A percentile compares a stretch with the other conserved stretches of the same genome.
Evolutionary conservation across 2,888 invertebrate genomes (phyloP).

Genomic region (Stenodema calcarata): DNA sequence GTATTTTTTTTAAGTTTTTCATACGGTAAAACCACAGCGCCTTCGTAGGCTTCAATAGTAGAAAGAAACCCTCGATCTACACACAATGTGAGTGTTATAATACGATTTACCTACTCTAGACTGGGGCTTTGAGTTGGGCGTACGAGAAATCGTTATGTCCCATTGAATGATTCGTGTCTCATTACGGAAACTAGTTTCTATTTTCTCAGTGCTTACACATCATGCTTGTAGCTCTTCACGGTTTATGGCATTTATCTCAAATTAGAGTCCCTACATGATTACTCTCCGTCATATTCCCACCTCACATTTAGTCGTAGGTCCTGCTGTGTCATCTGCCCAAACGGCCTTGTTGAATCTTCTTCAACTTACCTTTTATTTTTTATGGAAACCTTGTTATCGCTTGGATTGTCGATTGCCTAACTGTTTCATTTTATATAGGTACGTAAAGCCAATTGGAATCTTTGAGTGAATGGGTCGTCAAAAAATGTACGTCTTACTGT

Average conservation of each 20-base stretch:
- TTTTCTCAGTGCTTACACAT: neutral
- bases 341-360: constrained; percentile 18
- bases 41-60: neutral
- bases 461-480: too few relatives aligned
- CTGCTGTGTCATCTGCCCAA: constrained; percentile 5
- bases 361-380: neutral
- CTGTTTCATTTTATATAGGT: too few relatives aligned
- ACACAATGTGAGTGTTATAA: neutral
- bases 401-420: too few relatives aligned
- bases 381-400: neutral
- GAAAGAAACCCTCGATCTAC: neutral
- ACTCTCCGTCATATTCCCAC: neutral
- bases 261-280: neutral
- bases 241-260: neutral
- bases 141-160: neutral
- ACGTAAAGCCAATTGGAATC: too few relatives aligned
- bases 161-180: neutral
- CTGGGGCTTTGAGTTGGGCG: neutral
- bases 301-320: neutral
- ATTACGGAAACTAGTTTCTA: neutral
- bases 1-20: neutral
- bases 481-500: too few relatives aligned
- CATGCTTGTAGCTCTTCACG: neutral
- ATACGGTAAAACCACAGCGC: neutral
- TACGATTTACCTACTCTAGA: neutral